Conservation (phyloP, 2,113 vertebrate species). For the Malaclemys terrapin region DNA sequence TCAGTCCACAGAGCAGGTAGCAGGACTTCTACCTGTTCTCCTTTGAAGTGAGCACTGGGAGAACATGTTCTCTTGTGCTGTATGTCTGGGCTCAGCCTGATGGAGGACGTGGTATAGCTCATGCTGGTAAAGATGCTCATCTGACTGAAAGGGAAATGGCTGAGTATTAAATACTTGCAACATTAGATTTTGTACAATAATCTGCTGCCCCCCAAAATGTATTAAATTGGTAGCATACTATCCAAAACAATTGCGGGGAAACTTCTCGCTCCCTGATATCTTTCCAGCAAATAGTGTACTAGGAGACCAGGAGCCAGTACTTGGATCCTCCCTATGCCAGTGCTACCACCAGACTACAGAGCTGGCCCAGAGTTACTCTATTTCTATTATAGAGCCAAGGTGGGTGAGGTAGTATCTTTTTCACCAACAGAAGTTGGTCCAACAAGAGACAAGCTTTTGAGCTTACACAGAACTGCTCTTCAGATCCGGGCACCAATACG, state of each 20-base stretch:
- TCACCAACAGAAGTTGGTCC: neutral
- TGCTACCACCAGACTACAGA: rapidly evolving
- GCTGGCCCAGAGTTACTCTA: neutral
- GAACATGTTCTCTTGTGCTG: neutral
- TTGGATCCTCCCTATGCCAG: neutral
- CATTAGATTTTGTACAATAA: rapidly evolving
- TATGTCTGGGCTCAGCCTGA: neutral
- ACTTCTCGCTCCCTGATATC: neutral
- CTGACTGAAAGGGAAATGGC: neutral
- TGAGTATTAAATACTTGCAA: neutral
- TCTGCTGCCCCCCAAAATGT: neutral
- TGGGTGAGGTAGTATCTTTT: neutral
- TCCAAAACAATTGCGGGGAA: neutral
- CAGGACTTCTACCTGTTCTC: neutral
- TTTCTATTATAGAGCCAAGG: neutral
- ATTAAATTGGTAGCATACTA: neutral
- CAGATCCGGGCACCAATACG: neutral
- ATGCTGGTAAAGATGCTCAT: neutral
- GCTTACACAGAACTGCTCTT: neutral
- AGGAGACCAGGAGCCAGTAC: rapidly evolving
- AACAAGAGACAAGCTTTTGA: neutral
- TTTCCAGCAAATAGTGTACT: rapidly evolving
- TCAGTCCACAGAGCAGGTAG: neutral
- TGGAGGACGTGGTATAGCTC: neutral
- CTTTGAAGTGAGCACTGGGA: neutral